phyloP scores from a whole-genome alignment of 2,888 invertebrate species.

The Sipunculus nudus region DNA sequence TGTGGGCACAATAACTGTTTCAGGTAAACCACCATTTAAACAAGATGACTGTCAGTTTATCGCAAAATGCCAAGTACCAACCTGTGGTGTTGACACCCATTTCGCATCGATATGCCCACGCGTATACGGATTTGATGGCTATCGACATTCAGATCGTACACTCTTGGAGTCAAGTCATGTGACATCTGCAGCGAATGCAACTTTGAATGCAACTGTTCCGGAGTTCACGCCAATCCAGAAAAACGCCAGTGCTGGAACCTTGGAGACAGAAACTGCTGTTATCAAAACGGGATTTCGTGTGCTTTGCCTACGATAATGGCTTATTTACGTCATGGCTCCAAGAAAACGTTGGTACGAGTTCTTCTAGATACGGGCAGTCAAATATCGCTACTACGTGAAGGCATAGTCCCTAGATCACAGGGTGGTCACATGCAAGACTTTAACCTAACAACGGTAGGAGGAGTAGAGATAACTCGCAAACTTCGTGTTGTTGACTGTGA shows the following conservation, averaged over 20 bases:
- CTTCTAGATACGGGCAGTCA: conserved; percentile 9
- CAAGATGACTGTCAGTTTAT: background rate
- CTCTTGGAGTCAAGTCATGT: background rate
- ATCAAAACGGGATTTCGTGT: background rate
- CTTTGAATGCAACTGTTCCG: background rate
- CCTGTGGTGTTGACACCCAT: background rate
- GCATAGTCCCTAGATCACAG: conserved; percentile 1
- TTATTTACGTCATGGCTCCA: conserved; percentile 6
- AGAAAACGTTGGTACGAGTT: background rate
- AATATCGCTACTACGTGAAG: conserved; percentile 4
- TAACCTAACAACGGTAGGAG: conserved; percentile 5
- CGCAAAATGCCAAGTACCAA: background rate
- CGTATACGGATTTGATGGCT: background rate
- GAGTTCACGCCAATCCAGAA: background rate
- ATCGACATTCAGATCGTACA: background rate
- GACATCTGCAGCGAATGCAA: background rate
- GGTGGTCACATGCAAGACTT: conserved; percentile 4
- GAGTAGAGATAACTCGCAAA: background rate
- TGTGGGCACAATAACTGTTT: background rate
- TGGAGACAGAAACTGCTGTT: background rate
- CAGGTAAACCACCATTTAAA: background rate
- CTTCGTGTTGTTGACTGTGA: conserved; percentile 4
- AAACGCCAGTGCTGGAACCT: background rate
- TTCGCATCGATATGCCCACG: background rate
- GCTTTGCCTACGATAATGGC: conserved; percentile 15